phyloP scores from a whole-genome alignment of 1,140 invertebrate species.

The Drosophila malerkotliana region DNA sequence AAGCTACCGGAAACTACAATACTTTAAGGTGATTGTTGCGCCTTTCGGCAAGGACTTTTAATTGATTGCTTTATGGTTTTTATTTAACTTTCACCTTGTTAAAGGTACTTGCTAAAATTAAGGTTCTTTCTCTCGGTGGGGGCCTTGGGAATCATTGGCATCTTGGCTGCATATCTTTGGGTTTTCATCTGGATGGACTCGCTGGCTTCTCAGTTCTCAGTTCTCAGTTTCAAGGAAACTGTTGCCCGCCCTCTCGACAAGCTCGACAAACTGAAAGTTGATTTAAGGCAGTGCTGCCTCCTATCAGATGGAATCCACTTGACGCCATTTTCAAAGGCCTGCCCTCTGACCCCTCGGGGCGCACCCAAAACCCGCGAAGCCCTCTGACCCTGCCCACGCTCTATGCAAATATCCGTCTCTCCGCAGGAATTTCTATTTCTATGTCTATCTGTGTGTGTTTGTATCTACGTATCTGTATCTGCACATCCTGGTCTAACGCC shows the following conservation, averaged over 20 bases:
- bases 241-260: not conserved
- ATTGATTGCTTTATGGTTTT: conserved; percentile 12
- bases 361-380: not conserved
- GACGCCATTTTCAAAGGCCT: conserved; percentile 29
- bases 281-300: conserved; percentile 15
- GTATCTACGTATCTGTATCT: conserved; percentile 18
- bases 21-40: conserved; percentile 28
- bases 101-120: not conserved
- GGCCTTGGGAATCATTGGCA: conserved; percentile 1
- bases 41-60: conserved; percentile 15
- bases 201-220: not conserved
- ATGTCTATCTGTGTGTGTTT: conserved; percentile 1
- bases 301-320: conserved; percentile 40
- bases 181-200: not conserved
- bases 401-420: conserved; percentile 27
- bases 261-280: conserved; percentile 8
- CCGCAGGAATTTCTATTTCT: not conserved
- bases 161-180: conserved; percentile 4
- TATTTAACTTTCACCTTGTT: conserved; percentile 5
- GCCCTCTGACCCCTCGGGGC: not conserved
- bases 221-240: conserved; percentile 10
- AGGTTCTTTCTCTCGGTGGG: not conserved
- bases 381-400: conserved; percentile 27
- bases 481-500: conserved; percentile 18
- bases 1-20: not conserved